Percentiles rank a stretch among this genome's conserved stretches.
Evolutionary conservation across 2,888 invertebrate genomes (phyloP).

Genomic region (Acrobasis consociella): DNA sequence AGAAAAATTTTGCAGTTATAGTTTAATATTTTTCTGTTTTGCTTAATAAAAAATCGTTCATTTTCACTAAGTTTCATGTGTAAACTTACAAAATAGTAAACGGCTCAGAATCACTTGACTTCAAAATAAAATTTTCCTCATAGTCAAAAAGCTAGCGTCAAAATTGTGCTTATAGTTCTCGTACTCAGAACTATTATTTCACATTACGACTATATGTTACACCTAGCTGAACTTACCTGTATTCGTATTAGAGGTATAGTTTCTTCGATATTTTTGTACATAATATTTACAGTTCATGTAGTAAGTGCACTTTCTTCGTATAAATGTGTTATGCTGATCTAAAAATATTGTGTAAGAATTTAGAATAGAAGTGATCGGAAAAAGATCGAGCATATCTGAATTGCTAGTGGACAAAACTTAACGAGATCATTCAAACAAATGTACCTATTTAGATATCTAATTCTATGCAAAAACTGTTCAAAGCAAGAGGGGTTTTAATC

Average conservation of each 20-base stretch:
- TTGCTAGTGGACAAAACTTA: neutral
- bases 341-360: constrained; percentile 2
- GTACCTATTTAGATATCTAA: too few species aligned
- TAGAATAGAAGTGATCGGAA: neutral
- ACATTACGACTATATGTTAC: constrained; percentile 12
- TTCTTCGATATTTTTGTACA: constrained; percentile 67
- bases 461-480: too few species aligned
- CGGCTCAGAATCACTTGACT: neutral
- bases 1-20: too few species aligned
- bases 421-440: too few species aligned
- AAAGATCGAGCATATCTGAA: neutral
- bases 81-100: neutral
- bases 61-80: neutral
- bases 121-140: constrained; percentile 32
- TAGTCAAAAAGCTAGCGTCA: constrained; percentile 8
- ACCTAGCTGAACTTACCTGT: constrained; percentile 59
- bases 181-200: constrained; percentile 5
- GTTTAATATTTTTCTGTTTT: neutral
- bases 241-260: constrained; percentile 75
- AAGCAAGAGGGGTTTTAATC: too few species aligned
- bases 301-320: constrained; percentile 25
- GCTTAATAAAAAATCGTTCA: neutral
- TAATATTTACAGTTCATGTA: constrained; percentile 47
- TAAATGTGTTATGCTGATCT: constrained; percentile 7
- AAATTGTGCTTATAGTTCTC: constrained; percentile 12